Base-by-base conservation (phyloP, 2,113 vertebrate species). In the Xiphorhynchus elegans region DNA sequence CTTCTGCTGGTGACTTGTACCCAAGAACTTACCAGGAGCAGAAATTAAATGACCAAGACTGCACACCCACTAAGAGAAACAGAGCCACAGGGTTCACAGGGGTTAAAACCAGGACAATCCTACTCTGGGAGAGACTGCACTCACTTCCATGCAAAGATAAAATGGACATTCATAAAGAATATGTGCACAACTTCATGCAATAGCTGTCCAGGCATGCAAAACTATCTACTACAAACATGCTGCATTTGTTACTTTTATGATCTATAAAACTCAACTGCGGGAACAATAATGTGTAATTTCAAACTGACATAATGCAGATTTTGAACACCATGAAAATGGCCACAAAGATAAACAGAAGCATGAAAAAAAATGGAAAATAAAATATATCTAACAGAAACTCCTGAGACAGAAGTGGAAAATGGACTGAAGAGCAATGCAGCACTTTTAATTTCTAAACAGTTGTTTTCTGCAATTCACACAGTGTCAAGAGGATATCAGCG, bases 181-280 rank as follows among this genome's bases (percentile, higher is more conserved):
- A 58, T 15, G 24, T 74, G 33, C 35, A 79, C 60, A n/a, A 73
- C 33, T 93, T 68, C n/a, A 87, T 8, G 55, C 49, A 81, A 84
- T 20, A 74, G 59, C 28, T 37, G 60, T 55, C 23, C 25, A 67
- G 81, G 82, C 37, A 74, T 17, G 24, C 35, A 83, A 84, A 97
- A 86, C 59, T 78, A 94, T n/a, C 67, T n/a, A 56, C 89, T 93
- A 84, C 75, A 95, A 95, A 56, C 39, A 74, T 33, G 28, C 44
- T 68, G 33, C 25, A 94, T 81, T 77, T 89, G 76, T 92, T 89
- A 83, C 56, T 96, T 95, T 95, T 91, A 95, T 72, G 79, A 89
- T 44, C 75, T 95, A 70, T 69, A 96, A 95, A 96, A 93, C 88
- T 80, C 33, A 90, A n/a, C 52, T 18, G 11, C 55, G 53, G 6